Evolutionary conservation across 2,888 invertebrate species (phyloP).

Genomic region (Caenorhabditis drosophilae): DNA sequence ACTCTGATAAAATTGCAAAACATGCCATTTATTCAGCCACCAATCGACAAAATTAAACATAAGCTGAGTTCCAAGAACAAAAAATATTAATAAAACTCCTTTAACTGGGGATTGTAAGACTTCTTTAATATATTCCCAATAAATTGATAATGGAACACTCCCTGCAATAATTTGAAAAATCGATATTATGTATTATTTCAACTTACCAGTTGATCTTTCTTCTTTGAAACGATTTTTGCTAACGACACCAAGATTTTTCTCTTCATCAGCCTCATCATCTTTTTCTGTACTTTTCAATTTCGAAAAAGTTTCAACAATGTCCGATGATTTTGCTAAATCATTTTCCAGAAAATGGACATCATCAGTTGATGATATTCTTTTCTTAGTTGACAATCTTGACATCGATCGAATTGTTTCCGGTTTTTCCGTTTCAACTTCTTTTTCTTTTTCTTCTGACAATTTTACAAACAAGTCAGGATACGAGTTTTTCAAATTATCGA

Average conservation of each 20-base stretch:
- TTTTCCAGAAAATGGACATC: too few relatives aligned
- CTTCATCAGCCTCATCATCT: background rate
- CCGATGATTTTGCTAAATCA: background rate
- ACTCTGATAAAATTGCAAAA: too few relatives aligned
- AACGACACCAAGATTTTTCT: too few relatives aligned
- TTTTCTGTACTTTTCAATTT: background rate
- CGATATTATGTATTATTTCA: too few relatives aligned
- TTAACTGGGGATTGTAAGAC: conserved; percentile 72
- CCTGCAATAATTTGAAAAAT: too few relatives aligned
- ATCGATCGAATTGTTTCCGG: background rate
- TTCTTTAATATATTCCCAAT: conserved; percentile 78
- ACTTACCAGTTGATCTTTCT: conserved; percentile 2
- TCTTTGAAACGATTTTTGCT: background rate
- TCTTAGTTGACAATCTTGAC: background rate
- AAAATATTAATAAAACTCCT: conserved; percentile 72
- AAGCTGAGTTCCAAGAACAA: conserved; percentile 77
- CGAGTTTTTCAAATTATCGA: conserved; percentile 8
- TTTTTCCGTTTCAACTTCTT: background rate
- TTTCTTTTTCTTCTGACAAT: background rate
- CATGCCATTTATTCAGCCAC: conserved; percentile 72
- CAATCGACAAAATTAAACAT: conserved; percentile 79
- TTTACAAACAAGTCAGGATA: conserved; percentile 7
- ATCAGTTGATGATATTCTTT: background rate
- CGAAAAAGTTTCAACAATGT: background rate
- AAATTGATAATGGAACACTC: conserved; percentile 74